A percentile compares a stretch with the other conserved stretches of the same genome.
phyloP scores from a whole-genome alignment of 2,888 invertebrate species.

The Allolobophora icterica region DNA sequence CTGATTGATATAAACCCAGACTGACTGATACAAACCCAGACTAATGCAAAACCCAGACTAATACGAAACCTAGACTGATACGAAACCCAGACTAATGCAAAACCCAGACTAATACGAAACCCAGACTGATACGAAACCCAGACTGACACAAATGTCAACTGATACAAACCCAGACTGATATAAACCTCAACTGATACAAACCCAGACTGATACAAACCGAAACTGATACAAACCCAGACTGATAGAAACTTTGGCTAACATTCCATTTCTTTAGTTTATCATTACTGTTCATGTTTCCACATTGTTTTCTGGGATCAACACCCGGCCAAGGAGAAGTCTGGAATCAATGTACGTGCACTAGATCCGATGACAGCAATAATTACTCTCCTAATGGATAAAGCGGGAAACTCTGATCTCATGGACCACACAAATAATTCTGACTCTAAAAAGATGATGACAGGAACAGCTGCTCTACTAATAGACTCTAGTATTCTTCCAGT shows the following conservation, averaged over 20 bases:
- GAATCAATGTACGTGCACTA: not conserved
- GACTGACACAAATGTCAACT: no score
- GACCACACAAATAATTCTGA: slow-evolving; percentile 1
- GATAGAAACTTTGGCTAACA: not conserved
- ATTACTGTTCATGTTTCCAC: not conserved
- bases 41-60: not conserved
- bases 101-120: not conserved
- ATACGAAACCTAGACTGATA: not conserved
- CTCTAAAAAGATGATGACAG: not conserved
- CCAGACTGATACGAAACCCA: no score
- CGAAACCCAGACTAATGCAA: not conserved
- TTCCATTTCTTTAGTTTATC: not conserved
- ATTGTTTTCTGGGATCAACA: no score
- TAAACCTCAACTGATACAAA: no score
- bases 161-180: no score
- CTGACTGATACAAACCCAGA: not conserved
- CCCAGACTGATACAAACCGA: no score
- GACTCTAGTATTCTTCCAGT: not conserved
- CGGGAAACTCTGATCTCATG: not conserved
- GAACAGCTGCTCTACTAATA: not conserved
- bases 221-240: not conserved
- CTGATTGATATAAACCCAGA: not conserved
- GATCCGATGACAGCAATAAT: slow-evolving; percentile 7
- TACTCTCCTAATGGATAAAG: not conserved
- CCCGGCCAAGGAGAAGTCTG: not conserved